Evolutionary conservation across 2,888 invertebrate species (phyloP).

Genomic region (Tachina grossa): DNA sequence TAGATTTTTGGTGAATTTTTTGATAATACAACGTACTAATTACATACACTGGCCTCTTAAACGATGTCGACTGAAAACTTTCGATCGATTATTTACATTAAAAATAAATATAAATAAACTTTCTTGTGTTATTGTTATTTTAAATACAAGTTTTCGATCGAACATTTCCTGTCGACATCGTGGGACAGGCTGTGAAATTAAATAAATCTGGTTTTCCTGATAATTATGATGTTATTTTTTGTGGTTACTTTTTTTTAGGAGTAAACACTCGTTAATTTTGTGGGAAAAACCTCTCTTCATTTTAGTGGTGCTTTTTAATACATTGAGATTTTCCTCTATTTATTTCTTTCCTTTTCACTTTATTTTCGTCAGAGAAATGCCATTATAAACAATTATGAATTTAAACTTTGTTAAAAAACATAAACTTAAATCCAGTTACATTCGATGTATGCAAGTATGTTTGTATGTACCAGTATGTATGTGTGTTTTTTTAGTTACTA

Average conservation of each 20-base stretch:
- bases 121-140: no score
- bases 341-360: constrained; percentile 9
- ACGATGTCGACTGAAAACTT: no score
- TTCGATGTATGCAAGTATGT: constrained; percentile 44
- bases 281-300: constrained; percentile 2
- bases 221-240: neutral
- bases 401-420: constrained; percentile 40
- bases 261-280: neutral
- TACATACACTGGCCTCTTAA: no score
- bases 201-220: neutral
- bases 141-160: no score
- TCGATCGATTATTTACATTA: no score
- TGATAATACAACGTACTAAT: no score
- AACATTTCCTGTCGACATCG: no score
- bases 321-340: constrained; percentile 34
- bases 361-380: constrained; percentile 53
- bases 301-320: constrained; percentile 19
- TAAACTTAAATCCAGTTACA: constrained; percentile 56
- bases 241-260: neutral
- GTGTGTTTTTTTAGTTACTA: constrained; percentile 48
- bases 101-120: no score
- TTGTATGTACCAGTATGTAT: no score
- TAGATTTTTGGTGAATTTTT: no score
- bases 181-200: no score
- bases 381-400: constrained; percentile 67